Evolutionary conservation across 2,888 invertebrate genomes (phyloP).

Genomic region (Melieria picta): DNA sequence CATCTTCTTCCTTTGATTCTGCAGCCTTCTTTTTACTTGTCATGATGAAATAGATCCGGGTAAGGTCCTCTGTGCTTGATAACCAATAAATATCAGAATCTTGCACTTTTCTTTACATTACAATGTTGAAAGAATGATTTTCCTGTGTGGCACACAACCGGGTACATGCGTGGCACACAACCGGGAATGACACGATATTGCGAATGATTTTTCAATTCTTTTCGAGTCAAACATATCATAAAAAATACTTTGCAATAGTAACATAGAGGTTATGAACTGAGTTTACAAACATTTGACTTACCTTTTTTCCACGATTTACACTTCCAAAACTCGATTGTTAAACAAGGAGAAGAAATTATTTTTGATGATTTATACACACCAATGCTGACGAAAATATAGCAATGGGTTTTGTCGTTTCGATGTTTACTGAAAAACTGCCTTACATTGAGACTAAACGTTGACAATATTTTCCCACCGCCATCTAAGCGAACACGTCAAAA

Average conservation of each 20-base stretch:
- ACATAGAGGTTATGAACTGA: neutral
- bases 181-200: neutral
- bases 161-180: neutral
- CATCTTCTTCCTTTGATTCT: neutral
- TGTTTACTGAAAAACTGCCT: neutral
- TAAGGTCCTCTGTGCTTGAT: neutral
- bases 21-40: neutral
- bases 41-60: neutral
- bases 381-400: neutral
- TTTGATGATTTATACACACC: neutral
- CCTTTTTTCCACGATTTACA: neutral
- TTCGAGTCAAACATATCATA: neutral
- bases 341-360: neutral
- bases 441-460: neutral
- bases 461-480: neutral
- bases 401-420: neutral
- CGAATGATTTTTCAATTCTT: too few relatives aligned
- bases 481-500: neutral
- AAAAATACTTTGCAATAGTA: neutral
- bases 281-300: neutral
- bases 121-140: neutral
- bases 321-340: neutral
- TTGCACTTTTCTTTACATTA: neutral
- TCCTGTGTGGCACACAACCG: neutral
- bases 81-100: neutral